These are phyloP conservation scores for Cryptocephalus moraei DNA, from an alignment of 2,888 invertebrate species.

Conservation along the genomic window DNA sequence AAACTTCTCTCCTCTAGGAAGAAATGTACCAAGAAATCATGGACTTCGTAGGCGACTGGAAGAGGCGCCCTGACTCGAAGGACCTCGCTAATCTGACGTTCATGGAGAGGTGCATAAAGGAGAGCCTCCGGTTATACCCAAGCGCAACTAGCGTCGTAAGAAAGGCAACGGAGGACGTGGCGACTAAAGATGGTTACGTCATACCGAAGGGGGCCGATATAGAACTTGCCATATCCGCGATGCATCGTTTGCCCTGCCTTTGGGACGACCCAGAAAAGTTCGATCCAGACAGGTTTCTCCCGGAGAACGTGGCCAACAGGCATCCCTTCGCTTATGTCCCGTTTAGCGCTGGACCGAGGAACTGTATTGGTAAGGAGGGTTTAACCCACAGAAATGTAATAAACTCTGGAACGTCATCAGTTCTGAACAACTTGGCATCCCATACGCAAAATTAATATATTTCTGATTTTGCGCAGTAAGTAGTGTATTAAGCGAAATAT, in stretches of 20 bases:
- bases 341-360: slow-evolving; percentile 38
- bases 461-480: too few species aligned
- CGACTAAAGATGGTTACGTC: slow-evolving; percentile 20
- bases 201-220: slow-evolving; percentile 30
- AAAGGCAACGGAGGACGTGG: slow-evolving; percentile 14
- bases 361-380: slow-evolving; percentile 28
- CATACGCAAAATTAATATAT: too few species aligned
- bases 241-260: slow-evolving; percentile 38
- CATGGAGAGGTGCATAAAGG: slow-evolving; percentile 38
- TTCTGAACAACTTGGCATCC: too few species aligned
- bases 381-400: too few species aligned
- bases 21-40: slow-evolving; percentile 15
- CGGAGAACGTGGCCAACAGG: slow-evolving; percentile 29
- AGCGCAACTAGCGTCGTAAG: slow-evolving; percentile 28
- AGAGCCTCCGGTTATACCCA: slow-evolving; percentile 17
- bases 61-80: slow-evolving; percentile 39
- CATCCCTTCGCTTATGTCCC: slow-evolving; percentile 38
- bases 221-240: slow-evolving; percentile 26
- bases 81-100: slow-evolving; percentile 51
- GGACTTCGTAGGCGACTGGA: slow-evolving; percentile 9
- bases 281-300: slow-evolving; percentile 31
- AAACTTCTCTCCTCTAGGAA: slow-evolving; percentile 8
- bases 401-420: too few species aligned
- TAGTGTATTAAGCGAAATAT: too few species aligned
- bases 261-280: slow-evolving; percentile 38